phyloP scores from a whole-genome alignment of 1,140 invertebrate genomes.

The Cherax quadricarinatus region DNA sequence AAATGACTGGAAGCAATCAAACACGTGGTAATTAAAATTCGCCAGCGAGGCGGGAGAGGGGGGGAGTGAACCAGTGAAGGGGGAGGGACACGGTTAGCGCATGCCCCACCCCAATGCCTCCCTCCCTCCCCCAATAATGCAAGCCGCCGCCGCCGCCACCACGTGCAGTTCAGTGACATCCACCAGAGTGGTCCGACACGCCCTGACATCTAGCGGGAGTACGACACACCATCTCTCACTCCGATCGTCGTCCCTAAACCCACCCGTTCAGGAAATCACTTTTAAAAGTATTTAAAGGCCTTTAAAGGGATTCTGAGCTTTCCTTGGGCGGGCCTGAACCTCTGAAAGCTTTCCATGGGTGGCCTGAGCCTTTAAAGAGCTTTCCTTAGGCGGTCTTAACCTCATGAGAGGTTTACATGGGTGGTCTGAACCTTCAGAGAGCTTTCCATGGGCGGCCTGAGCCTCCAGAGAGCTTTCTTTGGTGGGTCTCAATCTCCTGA shows the following conservation, averaged over 20 bases:
- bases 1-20: not conserved
- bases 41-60: not conserved
- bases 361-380: too few relatives aligned
- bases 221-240: not conserved
- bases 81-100: not conserved
- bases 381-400: too few relatives aligned
- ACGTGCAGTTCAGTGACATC: constrained; percentile 55
- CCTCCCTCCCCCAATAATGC: not conserved
- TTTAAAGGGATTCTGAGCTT: not conserved
- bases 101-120: not conserved
- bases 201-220: constrained; percentile 56
- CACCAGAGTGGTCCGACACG: constrained; percentile 22
- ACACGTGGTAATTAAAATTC: not conserved
- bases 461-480: too few relatives aligned
- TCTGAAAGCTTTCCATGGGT: too few relatives aligned
- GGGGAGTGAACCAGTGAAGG: not conserved
- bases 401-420: too few relatives aligned
- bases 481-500: too few relatives aligned
- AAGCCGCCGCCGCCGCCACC: not conserved
- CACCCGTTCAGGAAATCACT: not conserved
- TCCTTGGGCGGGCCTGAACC: too few relatives aligned
- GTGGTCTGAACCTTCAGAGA: too few relatives aligned
- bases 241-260: not conserved
- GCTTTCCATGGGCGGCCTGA: too few relatives aligned
- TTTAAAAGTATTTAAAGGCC: not conserved